A percentile compares a stretch with the other conserved stretches of the same genome.
phyloP scores from a whole-genome alignment of 1,140 invertebrate genomes.

The Venustaconcha ellipsiformis region DNA sequence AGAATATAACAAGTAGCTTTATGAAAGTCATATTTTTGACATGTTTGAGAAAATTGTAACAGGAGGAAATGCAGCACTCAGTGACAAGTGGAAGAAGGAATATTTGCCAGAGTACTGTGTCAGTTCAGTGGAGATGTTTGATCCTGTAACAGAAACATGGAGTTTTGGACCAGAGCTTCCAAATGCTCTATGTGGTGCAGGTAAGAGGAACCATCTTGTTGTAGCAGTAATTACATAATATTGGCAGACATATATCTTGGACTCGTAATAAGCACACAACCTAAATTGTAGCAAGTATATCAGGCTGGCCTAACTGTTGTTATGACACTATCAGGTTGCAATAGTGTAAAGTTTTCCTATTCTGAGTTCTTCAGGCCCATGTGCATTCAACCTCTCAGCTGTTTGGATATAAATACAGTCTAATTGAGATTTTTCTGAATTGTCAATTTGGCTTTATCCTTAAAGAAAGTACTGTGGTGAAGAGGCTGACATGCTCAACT shows the following conservation, averaged over 20 bases:
- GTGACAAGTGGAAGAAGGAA: slow-evolving; percentile 65
- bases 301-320: background rate
- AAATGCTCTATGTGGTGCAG: slow-evolving; percentile 66
- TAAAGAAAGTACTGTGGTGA: too few relatives aligned
- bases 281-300: too few relatives aligned
- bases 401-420: too few relatives aligned
- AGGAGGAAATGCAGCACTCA: slow-evolving; percentile 64
- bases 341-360: background rate
- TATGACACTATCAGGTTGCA: background rate
- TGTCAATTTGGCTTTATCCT: too few relatives aligned
- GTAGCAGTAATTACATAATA: background rate
- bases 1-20: too few relatives aligned
- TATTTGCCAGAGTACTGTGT: slow-evolving; percentile 65
- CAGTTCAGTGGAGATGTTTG: slow-evolving; percentile 63
- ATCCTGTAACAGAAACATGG: slow-evolving; percentile 58
- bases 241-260: background rate
- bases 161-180: slow-evolving; percentile 61
- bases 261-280: too few relatives aligned
- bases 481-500: too few relatives aligned
- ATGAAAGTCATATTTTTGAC: background rate
- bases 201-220: slow-evolving; percentile 21
- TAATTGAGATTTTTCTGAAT: too few relatives aligned
- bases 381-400: background rate
- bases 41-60: background rate
- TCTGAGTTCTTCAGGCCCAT: background rate